Evolutionary conservation across 35 echinoderm and acorn worm species (phyloP), one percentile per base, ranked within the genome.

Genomic region (Diadema setosum): DNA sequence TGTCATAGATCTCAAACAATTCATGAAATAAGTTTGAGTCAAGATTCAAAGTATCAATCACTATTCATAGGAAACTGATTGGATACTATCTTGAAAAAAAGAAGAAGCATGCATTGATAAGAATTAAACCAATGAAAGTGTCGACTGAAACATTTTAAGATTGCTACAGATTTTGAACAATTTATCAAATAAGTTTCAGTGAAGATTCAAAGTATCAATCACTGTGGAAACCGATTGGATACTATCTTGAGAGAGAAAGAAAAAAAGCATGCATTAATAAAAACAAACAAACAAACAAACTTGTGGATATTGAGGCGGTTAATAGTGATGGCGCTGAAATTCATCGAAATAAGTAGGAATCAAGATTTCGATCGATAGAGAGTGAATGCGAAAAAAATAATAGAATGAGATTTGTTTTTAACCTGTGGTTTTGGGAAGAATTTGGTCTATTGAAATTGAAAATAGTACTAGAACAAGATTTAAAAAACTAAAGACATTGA

Each of bases 41-140:
- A 65, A 67, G 63, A 29, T 67, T 67, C 63, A 67, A 67, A 67
- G 63, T 67, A 67, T 67, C 63, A 67, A 31, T 67, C 63, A 67
- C 8, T 26, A 67, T 14, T 15, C 2, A 55, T 55, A 1, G 9
- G 0, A 5, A 33, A 33, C 12, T 31, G 63, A 31, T 67, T 67
- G 63, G 63, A 67, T 67, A 67, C 26, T 67, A 67, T 29, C 63
- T 67, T 67, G 63, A 60, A 33, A 67, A 20, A 5, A 63, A 16
- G 16, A 67, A 29, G 30, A 34, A 59, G 58, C 23, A 63, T 26
- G 3, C 12, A 67, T 0, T 31, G 2, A 67, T 33, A 3, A 8
- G 20, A 14, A 67, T 67, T 12, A 16, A 63, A 63, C 0, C 27
- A 67, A 33, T 67, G 12, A 67, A 67, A 67, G 63, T 29, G 37